Percentiles rank a stretch among this genome's conserved stretches.
Conservation (phyloP, 2,113 vertebrate species). For the Cyprinodon tularosa region DNA sequence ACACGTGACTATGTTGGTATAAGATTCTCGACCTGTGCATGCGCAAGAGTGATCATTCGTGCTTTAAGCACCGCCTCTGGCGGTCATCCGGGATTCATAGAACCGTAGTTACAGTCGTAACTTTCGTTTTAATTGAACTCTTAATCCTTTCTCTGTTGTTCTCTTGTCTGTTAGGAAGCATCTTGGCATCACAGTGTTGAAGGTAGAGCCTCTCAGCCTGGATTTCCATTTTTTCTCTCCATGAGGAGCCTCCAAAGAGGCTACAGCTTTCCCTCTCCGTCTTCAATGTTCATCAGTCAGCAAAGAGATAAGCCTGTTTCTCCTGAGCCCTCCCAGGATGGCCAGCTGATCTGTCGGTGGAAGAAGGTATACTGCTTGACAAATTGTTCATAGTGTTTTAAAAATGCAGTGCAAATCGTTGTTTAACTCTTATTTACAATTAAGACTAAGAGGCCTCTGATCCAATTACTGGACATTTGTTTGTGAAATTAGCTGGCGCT, state of each 20-base stretch:
- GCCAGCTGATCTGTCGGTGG: conserved; percentile 91
- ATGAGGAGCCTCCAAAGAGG: conserved; percentile 79
- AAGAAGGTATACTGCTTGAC: conserved; percentile 83
- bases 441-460: neutral
- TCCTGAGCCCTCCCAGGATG: conserved; percentile 83
- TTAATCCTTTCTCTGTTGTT: neutral
- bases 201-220: conserved; percentile 79
- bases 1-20: no score
- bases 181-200: conserved; percentile 82
- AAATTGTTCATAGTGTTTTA: neutral
- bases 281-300: conserved; percentile 82
- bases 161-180: conserved; percentile 77
- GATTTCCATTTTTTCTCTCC: conserved; percentile 89
- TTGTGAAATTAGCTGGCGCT: neutral
- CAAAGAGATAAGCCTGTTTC: conserved; percentile 84
- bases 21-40: no score
- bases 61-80: no score
- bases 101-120: no score
- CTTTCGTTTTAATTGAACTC: neutral
- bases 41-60: no score
- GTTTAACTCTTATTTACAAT: neutral
- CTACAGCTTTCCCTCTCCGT: conserved; percentile 85
- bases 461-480: neutral
- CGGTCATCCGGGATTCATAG: no score
- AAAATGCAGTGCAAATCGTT: neutral